Conservation (phyloP, 2,888 invertebrate genomes). For the Eristalis pertinax region DNA sequence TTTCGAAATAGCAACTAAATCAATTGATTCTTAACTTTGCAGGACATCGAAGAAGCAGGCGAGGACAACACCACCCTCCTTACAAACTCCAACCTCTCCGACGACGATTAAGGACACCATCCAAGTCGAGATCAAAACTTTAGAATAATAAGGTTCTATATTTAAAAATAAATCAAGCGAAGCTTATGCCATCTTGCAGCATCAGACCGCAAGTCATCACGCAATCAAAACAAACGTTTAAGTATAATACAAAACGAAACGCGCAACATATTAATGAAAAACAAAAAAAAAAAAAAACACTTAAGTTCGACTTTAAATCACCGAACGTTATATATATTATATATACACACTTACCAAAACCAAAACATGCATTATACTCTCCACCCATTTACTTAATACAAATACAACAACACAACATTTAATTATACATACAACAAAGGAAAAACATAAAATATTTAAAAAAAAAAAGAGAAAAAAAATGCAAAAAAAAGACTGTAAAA, state of each 20-base stretch:
- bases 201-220: constrained; percentile 37
- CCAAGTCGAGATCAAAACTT: not conserved
- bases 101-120: constrained; percentile 50
- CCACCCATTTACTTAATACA: constrained; percentile 32
- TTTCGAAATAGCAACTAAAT: too few species aligned
- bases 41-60: constrained; percentile 64
- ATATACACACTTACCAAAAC: constrained; percentile 41
- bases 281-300: constrained; percentile 28
- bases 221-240: constrained; percentile 51
- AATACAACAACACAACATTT: constrained; percentile 24
- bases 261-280: constrained; percentile 6
- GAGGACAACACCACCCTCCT: constrained; percentile 65
- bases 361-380: constrained; percentile 20
- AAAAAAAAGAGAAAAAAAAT: constrained; percentile 48
- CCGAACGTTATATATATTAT: constrained; percentile 42
- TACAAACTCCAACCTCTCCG: constrained; percentile 57
- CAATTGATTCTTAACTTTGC: not conserved
- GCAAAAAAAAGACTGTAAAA: constrained; percentile 63
- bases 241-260: constrained; percentile 15
- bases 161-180: constrained; percentile 39
- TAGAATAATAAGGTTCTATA: constrained; percentile 18
- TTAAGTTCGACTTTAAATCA: constrained; percentile 33
- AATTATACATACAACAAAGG: constrained; percentile 41
- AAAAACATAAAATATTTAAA: constrained; percentile 26
- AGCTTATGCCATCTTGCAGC: constrained; percentile 60